Percentiles rank a stretch among this genome's conserved stretches.
phyloP scores from a whole-genome alignment of 2,113 vertebrate species.

The Oncorhynchus gorbuscha region DNA sequence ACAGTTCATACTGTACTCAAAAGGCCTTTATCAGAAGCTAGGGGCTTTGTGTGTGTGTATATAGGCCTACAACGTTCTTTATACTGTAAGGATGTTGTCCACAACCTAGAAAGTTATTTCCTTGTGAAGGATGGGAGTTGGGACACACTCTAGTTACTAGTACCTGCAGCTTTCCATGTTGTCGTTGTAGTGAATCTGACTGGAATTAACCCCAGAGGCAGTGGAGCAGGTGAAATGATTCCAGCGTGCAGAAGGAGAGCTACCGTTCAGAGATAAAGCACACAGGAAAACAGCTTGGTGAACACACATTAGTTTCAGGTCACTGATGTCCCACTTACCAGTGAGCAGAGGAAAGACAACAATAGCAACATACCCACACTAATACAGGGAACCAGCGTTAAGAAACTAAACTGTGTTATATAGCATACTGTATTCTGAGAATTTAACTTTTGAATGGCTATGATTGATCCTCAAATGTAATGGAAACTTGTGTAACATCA shows the following conservation, averaged over 20 bases:
- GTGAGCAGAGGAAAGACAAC: not conserved
- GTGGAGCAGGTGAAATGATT: slow-evolving; percentile 66
- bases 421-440: not conserved
- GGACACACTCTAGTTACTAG: too few species aligned
- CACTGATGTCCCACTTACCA: not conserved
- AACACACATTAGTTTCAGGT: slow-evolving; percentile 61
- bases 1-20: not conserved
- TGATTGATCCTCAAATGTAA: too few species aligned
- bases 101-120: too few species aligned
- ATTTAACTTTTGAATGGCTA: not conserved
- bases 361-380: not conserved
- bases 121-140: too few species aligned
- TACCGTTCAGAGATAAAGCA: slow-evolving; percentile 69
- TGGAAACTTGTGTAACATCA: too few species aligned
- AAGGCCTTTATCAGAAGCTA: not conserved
- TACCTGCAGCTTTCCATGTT: not conserved
- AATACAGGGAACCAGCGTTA: not conserved
- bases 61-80: too few species aligned
- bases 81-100: too few species aligned
- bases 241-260: slow-evolving; percentile 60
- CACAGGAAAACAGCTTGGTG: slow-evolving; percentile 52
- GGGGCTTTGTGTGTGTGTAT: too few species aligned
- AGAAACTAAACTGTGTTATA: not conserved
- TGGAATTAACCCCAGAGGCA: slow-evolving; percentile 66
- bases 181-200: slow-evolving; percentile 50